These are phyloP conservation scores for Apodemia hepburni DNA, from an alignment of 2,888 invertebrate species.

Conservation along the genomic window DNA sequence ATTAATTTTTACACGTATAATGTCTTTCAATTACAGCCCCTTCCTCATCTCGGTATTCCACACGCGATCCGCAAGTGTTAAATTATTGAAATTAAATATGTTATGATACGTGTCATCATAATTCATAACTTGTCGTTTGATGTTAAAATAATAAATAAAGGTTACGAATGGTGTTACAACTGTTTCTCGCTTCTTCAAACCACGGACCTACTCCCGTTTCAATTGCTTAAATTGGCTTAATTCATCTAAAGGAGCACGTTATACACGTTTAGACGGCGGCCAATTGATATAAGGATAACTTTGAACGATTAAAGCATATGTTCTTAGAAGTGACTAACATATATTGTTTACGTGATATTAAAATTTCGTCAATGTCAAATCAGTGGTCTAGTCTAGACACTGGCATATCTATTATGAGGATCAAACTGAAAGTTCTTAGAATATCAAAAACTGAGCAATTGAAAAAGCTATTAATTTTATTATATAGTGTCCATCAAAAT, in stretches of 20 bases:
- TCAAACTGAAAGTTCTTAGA: too few relatives aligned
- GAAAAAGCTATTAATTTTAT: too few relatives aligned
- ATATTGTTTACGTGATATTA: neutral
- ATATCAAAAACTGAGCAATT: too few relatives aligned
- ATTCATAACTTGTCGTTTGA: neutral
- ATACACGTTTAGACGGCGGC: slow-evolving; percentile 30
- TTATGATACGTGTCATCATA: too few relatives aligned
- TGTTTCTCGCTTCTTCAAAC: neutral
- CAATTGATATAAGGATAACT: slow-evolving; percentile 54
- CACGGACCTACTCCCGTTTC: slow-evolving; percentile 38
- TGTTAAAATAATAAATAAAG: neutral
- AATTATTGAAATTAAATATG: too few relatives aligned
- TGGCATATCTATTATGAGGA: too few relatives aligned
- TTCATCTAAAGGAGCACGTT: slow-evolving; percentile 49
- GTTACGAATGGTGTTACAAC: neutral
- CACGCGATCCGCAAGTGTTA: too few relatives aligned
- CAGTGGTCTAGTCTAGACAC: neutral
- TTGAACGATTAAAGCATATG: slow-evolving; percentile 25
- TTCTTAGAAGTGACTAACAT: slow-evolving; percentile 25
- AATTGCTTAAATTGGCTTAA: slow-evolving; percentile 71
- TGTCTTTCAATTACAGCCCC: too few relatives aligned
- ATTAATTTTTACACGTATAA: too few relatives aligned
- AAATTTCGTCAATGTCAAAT: neutral
- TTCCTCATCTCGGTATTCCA: too few relatives aligned
- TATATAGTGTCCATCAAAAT: too few relatives aligned